Evolutionary conservation across 2,113 vertebrate genomes (phyloP).

Genomic region (Terrapene triunguis): DNA sequence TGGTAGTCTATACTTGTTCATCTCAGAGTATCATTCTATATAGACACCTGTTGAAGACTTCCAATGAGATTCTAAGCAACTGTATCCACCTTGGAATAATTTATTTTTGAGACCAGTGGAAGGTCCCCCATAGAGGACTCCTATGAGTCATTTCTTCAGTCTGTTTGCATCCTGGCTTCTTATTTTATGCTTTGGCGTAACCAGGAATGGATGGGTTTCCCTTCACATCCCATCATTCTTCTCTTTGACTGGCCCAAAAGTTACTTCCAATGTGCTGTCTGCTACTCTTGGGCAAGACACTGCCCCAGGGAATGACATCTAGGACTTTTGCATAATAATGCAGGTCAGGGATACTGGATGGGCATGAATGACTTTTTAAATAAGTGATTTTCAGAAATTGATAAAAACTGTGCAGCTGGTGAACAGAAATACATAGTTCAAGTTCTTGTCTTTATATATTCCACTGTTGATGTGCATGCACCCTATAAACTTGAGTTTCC

Average conservation of each 20-base stretch:
- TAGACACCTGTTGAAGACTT: neutral
- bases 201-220: neutral
- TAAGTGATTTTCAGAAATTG: neutral
- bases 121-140: neutral
- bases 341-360: neutral
- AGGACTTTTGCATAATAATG: neutral
- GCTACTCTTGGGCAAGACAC: neutral
- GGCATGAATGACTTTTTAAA: neutral
- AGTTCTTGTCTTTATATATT: neutral
- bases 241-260: neutral
- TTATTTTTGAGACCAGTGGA: neutral
- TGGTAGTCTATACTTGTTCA: neutral
- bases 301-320: too few species aligned
- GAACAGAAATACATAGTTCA: neutral
- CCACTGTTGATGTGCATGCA: neutral
- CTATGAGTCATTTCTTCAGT: neutral
- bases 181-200: neutral
- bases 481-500: rapidly evolving
- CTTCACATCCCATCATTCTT: neutral
- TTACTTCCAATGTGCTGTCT: neutral
- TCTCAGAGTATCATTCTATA: neutral
- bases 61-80: neutral
- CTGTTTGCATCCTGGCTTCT: neutral
- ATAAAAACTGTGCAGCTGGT: neutral
- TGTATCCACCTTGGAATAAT: rapidly evolving